Evolutionary conservation across 2,113 vertebrate genomes (phyloP), one percentile per base, ranked within the genome.

Genomic region (Oreochromis spilurus): DNA sequence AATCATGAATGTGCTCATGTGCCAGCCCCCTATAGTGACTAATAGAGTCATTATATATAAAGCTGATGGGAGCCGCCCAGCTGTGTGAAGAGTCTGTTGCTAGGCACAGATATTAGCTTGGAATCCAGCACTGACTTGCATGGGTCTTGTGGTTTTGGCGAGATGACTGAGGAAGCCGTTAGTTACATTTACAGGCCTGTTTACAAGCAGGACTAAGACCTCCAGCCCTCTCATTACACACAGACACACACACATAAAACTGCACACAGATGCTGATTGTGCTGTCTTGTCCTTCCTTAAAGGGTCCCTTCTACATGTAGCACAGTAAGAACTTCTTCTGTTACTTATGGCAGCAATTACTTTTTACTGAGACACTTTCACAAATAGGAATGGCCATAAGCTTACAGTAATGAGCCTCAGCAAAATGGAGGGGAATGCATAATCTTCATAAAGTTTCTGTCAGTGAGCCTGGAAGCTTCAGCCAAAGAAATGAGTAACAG

Each of bases 171-270:
- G 83, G 83, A 91, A 93, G 84, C 84, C 6, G 84, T 89, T 58
- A 88, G 83, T 67, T 84, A 84, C 83, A 77, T 91, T 91, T 90
- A 91, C 79, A 83, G 75, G 86, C 83, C 83, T 87, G 90, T 94
- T 93, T 93, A 94, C 88, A 90, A 91, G 87, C 81, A 67, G 84
- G 81, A 72, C 89, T 43, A 31, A 85, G 82, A 89, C 86, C 65
- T 91, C 89, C 82, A 85, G 54, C 17, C 38, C 45, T 54, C 72
- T 92, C 48, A 83, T 92, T 85, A 89, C 14, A 84, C 45, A 87
- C 36, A 88, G 82, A 24, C 21, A 24, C 31, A 85, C 16, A 79
- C 14, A 91, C 48, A 91, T 60, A 85, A 21, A 60, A 36, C 84
- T 80, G 80, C 34, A 65, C 60, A 67, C 53, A 91, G 17, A 89